Evolutionary conservation across 2,888 invertebrate genomes (phyloP).

Genomic region (Papilio elwesi): DNA sequence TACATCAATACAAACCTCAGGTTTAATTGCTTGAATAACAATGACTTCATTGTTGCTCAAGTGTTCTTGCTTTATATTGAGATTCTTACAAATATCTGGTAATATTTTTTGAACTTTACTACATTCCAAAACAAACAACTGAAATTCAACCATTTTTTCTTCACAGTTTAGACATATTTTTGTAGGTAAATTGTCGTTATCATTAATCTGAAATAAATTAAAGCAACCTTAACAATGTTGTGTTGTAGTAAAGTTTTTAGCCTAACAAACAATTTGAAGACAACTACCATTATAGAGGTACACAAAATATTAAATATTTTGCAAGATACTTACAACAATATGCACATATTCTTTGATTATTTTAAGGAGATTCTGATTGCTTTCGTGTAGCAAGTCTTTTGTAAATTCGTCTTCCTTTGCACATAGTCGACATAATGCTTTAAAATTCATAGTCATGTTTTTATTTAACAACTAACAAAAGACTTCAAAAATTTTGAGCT

Average conservation of each 20-base stretch:
- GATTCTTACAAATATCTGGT: conserved; percentile 55
- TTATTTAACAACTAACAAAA: conserved; percentile 23
- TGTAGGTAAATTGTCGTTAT: conserved; percentile 70
- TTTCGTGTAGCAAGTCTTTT: conserved; percentile 72
- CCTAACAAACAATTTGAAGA: not conserved
- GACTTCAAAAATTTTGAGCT: not conserved
- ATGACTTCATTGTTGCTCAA: conserved; percentile 16
- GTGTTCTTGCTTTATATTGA: conserved; percentile 68
- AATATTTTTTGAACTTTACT: conserved; percentile 70
- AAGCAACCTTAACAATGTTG: not conserved
- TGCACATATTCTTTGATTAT: conserved; percentile 71
- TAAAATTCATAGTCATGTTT: conserved; percentile 50
- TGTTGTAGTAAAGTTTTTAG: not conserved
- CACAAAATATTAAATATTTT: not conserved
- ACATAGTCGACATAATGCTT: conserved; percentile 76
- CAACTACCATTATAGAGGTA: not conserved
- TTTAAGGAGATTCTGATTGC: conserved; percentile 68
- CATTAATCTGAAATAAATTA: conserved; percentile 61
- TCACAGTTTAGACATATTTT: conserved; percentile 76
- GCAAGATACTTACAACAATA: conserved; percentile 63
- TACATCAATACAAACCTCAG: conserved; percentile 21
- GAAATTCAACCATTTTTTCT: conserved; percentile 76
- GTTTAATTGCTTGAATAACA: conserved; percentile 22
- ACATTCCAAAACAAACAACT: conserved; percentile 75
- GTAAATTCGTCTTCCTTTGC: conserved; percentile 70